Evolutionary conservation across 2,797 vertebrate species (phyloP), one percentile per base, ranked within the genome.

Genomic region (Centroberyx gerrardi): DNA sequence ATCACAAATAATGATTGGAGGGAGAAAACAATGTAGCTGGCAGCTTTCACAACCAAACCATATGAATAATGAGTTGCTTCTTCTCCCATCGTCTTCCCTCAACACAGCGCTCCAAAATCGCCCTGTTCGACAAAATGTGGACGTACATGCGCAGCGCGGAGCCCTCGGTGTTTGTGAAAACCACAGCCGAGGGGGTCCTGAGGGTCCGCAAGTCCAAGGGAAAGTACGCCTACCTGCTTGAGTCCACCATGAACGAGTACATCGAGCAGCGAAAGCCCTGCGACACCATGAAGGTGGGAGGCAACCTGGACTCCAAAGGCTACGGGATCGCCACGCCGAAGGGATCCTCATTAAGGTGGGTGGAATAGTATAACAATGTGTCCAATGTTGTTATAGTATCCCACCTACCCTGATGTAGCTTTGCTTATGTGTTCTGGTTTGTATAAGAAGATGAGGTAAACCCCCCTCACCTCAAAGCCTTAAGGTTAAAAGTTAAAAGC

Each of bases 331-430:
- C 98, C 89, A 99, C 98, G 92, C 98, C 98, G 92, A 99, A 99
- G 97, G 98, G 97, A 98, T 99, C 98, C 95, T 97, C 98, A 99
- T 99, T 99, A 99, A 99, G 98, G 98, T 99, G 98, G 98, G 98
- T 99, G 98, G 98, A 99, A 99, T 99, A 99, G 98, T 99, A 99
- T 99, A 99, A 99, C 98, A 99, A 99, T 99, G 96, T 99, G 97
- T 95, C 95, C 95, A 97, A 99, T 99, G 97, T 99, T 99, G 98
- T 99, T 99, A 99, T 99, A 99, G 98, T 99, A 99, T 99, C 97
- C 98, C 98, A 99, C 98, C 98, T 99, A 99, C 98, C 98, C 98
- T 99, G 98, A 99, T 99, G 98, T 99, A 97, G 97, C 96, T 98
- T 97, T 98, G 95, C 96, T 97, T 96, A 97, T 97, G 90, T 96